Base-by-base conservation (phyloP, 2,888 invertebrate genomes). In the Perdita meconis region DNA sequence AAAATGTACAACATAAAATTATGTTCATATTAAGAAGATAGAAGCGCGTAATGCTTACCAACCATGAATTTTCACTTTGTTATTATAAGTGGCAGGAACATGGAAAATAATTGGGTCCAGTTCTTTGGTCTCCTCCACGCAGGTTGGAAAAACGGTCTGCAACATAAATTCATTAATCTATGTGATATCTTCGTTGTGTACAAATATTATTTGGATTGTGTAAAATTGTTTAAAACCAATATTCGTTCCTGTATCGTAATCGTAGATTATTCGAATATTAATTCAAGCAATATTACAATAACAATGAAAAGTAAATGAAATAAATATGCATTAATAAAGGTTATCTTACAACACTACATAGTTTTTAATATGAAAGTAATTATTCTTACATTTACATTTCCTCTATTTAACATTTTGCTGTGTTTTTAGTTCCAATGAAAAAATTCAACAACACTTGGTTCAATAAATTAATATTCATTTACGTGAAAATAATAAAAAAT, bases 21-120 rank as follows among this genome's bases (percentile, higher is more conserved):
- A 47, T 19, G n/a, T n/a, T n/a, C 19, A 47, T 16, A 10, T 47
- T 0, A 47, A 22, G 19, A 47, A 47, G 34, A 10, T 2, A 12
- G 16, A 16, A 19, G 44, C 50, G 30, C 50, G 16, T 24, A n/a
- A 13, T 22, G 64, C 74, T 63, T 68, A 89, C 89, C 89, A 89
- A 67, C 86, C 78, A n/a, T 88, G 87, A 19, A 88, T 79, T 78
- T 86, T 87, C 10, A 89, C 87, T 84, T 86, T 89, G 6, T 82
- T 51, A 38, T 72, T 83, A n/a, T 88, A 87, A 3, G 68, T 57
- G 5, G 72, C 69, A 40, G 87, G 82, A n/a, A 70, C 66, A 19
- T 77, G 74, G 34, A 75, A 80, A 44, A 81, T 12, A 4, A 84
- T 81, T 10, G 68, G 63, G 47, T 84, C 74, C 0, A 68, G 16